Evolutionary conservation across 2,113 vertebrate species (phyloP), one percentile per base, ranked within the genome.

Genomic region (Tachysurus vachellii): DNA sequence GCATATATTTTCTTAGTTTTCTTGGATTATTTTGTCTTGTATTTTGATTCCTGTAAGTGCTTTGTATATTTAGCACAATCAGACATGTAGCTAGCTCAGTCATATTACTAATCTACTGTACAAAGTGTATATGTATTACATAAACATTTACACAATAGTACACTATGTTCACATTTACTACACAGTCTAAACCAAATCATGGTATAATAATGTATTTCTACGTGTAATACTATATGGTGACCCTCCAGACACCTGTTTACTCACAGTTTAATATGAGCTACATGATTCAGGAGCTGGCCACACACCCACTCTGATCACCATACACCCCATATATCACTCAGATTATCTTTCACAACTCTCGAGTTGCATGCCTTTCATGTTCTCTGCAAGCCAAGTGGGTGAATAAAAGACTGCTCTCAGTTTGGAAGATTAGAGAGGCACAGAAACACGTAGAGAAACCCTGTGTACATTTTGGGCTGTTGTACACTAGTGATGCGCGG

Each of bases 271-370:
- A 83, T 71, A 82, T 68, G 44, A 89, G 83, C 83, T 85, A 70
- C 9, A 9, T 47, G 86, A 61, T 79, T 73, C 57, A 50, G 59
- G 36, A 64, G 17, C 44, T 83, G 83, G 80, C 17, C 71, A 77
- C 42, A 42, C 61, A 79, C 53, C 21, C 42, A 50, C 57, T 53
- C 57, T 28, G 61, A 57, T 75, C 56, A 84, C 82, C 56, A 85
- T 70, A 89, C 83, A 87, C 23, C 28, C 68, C 50, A 66, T 9
- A 50, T 50, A 50, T 26, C 87, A 81, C 42, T 70, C 57, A 6
- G 28, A 84, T 84, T 50, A 9, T 84, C 66, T 84, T 84, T 84
- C 82, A 84, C 66, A 84, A 84, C 50, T 71, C 82, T 84, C 82
- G 50, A 68, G 4, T 84, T 84, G 82, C 82, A 71, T 84, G 11